Evolutionary conservation across 2,113 vertebrate genomes (phyloP), one percentile per base, ranked within the genome.

Genomic region (Chionodraco myersi): DNA sequence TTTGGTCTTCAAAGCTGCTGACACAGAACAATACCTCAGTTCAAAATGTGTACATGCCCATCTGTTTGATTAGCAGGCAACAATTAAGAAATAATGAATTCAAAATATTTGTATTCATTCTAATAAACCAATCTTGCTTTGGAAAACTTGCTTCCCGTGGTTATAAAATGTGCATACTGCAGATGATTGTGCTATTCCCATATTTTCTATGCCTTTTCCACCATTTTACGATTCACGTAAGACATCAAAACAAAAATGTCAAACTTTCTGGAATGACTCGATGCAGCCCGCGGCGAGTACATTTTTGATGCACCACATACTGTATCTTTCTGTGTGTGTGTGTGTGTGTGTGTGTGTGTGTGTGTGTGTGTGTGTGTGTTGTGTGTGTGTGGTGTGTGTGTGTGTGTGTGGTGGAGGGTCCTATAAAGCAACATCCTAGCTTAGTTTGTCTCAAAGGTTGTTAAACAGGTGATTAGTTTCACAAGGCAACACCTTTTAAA

Each of bases 391-490:
- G 59, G 58, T 44, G 59, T n/a, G 59, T 61, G 59, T 73, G n/a
- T 56, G 69, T 73, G 53, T 47, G 41, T 34, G 49, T 3, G 56
- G 23, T 56, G 5, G 53, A 78, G 10, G 54, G 36, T 53, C 30
- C 54, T 80, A 59, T 75, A 68, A 80, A 83, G 71, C 63, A 56
- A 48, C 54, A 49, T 71, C 71, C 67, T 60, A 70, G 73, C 87
- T 85, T 65, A 72, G n/a, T 79, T 67, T 62, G 72, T 67, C 69
- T 78, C 54, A 61, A 18, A 63, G 76, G 75, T 64, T 82, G 82
- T 86, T 74, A 90, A 89, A 88, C 65, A 77, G 77, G 56, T 66
- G 62, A 84, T 91, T 87, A 78, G 72, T 82, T 92, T 88, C 72
- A 87, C 87, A 78, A 85, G 75, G 80, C 41, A 82, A 77, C 60